These are phyloP conservation scores for Sycophila texana DNA, from an alignment of 2,888 invertebrate species.

Conservation along the genomic window DNA sequence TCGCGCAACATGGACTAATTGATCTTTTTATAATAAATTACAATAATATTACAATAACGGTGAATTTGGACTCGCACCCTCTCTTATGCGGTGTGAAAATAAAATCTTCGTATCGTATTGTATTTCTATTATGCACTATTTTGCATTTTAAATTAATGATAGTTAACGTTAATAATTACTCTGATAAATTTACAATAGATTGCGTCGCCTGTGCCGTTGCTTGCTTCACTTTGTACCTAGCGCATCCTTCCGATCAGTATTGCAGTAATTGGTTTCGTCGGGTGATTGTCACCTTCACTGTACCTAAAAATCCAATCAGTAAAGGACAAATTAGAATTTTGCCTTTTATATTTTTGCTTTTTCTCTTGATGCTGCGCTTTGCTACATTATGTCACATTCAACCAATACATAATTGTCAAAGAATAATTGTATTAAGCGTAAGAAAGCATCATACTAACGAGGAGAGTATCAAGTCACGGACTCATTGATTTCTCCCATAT, in stretches of 20 bases:
- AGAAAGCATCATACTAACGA: background rate
- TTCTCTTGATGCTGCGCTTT: background rate
- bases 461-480: too few relatives aligned
- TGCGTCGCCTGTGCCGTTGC: constrained; percentile 50
- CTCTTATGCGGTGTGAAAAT: constrained; percentile 36
- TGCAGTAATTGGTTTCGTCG: constrained; percentile 71
- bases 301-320: constrained; percentile 65
- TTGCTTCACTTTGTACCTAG: constrained; percentile 49
- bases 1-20: constrained; percentile 43
- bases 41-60: constrained; percentile 29
- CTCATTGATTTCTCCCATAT: too few relatives aligned
- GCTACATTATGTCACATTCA: constrained; percentile 2
- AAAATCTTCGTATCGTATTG: constrained; percentile 40
- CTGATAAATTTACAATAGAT: constrained; percentile 60
- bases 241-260: constrained; percentile 58
- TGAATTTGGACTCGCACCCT: constrained; percentile 39
- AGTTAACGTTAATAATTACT: constrained; percentile 57
- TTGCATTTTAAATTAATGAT: constrained; percentile 60
- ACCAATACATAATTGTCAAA: constrained; percentile 14
- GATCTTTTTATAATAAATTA: constrained; percentile 25
- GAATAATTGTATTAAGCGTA: constrained; percentile 11
- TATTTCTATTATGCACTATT: constrained; percentile 53
- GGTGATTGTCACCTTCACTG: constrained; percentile 73
- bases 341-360: background rate
- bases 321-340: background rate